Base-by-base conservation (phyloP, 2,113 vertebrate species). In the Oenanthe oenanthe region DNA sequence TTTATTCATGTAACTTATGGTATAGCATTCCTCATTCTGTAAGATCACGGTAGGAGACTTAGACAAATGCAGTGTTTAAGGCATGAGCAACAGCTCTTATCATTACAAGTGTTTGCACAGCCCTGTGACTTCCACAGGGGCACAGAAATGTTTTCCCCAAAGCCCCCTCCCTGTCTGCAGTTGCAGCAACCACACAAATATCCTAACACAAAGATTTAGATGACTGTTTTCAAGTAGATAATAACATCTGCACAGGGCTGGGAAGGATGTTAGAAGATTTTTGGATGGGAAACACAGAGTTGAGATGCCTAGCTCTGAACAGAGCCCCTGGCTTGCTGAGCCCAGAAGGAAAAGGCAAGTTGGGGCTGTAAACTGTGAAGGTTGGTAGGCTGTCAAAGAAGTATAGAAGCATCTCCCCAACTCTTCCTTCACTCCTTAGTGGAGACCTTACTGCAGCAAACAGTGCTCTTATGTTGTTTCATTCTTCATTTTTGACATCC, bases 1-100 rank as follows among this genome's bases (percentile, higher is more conserved):
- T 95, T 91, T 76, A 56, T 75, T 85, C 29, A 6, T 51, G 18
- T 7, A 71, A 24, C 66, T 71, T 34, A 17, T 34, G n/a, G 45
- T n/a, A 20, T 25, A 61, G 32, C 22, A 60, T 17, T 61, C 7
- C 10, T 28, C 28, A 0, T 80, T 82, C 78, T 66, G 11, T 28
- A 84, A 71, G 58, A 54, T 29, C 29, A 6, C 15, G 24, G 20
- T 42, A 20, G 1, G 3, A 83, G 38, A 61, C 0, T 0, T 2
- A 50, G 62, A 25, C 29, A 63, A 85, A 82, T 13, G 4, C 0
- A 2, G 18, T 22, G 31, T 85, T 86, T 79, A n/a, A 79, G 36
- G 47, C 6, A 8, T 20, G 11, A 31, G 8, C 57, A 82, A 71
- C 26, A 60, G 29, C 34, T 83, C 31, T 58, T 19, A 50, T 29